These are phyloP conservation scores for Macrotis lagotis DNA, from an alignment of 2,113 vertebrate genomes.

Conservation along the genomic window DNA sequence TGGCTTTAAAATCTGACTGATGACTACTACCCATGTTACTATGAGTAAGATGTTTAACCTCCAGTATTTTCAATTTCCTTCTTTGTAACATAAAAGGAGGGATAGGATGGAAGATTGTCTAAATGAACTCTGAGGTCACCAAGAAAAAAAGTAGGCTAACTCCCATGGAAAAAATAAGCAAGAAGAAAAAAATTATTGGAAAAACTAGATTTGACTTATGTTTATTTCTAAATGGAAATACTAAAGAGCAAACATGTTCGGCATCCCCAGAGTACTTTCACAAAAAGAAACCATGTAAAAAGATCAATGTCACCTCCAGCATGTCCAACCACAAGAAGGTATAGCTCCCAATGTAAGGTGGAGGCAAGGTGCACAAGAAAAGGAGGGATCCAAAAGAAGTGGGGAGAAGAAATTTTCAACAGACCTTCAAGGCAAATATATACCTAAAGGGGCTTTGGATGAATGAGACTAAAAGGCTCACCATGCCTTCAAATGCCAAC, in stretches of 20 bases:
- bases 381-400: too few species aligned
- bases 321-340: too few species aligned
- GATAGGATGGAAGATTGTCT: background rate
- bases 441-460: too few species aligned
- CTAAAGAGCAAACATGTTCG: background rate
- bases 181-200: background rate
- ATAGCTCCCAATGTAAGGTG: too few species aligned
- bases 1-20: background rate
- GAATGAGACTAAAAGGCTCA: too few species aligned
- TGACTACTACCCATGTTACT: too few species aligned
- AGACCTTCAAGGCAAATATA: too few species aligned
- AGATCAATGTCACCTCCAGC: too few species aligned
- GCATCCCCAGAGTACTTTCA: background rate
- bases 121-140: background rate
- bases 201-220: background rate
- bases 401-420: too few species aligned
- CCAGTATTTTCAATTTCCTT: background rate
- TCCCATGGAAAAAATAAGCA: background rate
- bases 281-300: background rate
- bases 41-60: background rate
- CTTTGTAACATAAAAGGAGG: background rate
- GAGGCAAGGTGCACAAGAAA: too few species aligned
- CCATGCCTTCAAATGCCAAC: too few species aligned
- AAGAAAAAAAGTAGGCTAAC: background rate
- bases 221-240: background rate